These are phyloP conservation scores for Agonopterix heracliana DNA, from an alignment of 2,888 invertebrate species.

Conservation along the genomic window DNA sequence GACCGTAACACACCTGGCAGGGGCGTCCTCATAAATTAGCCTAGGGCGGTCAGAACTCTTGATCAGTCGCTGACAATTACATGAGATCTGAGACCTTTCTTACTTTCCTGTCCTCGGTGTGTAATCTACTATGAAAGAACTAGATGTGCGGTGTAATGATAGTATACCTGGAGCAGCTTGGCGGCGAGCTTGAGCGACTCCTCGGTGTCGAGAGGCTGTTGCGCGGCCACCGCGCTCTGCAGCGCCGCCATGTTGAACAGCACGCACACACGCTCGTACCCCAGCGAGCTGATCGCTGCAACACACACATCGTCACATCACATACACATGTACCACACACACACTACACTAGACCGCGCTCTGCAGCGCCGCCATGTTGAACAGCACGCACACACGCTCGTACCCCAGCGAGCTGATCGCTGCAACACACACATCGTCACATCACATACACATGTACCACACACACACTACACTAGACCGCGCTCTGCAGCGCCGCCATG, in stretches of 20 bases:
- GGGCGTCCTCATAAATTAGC: too few relatives aligned
- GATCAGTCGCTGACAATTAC: too few relatives aligned
- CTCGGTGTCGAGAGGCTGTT: constrained; percentile 91
- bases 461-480: constrained; percentile 70
- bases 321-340: not conserved
- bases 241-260: constrained; percentile 97
- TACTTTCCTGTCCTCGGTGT: too few relatives aligned
- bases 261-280: constrained; percentile 95
- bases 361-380: constrained; percentile 97
- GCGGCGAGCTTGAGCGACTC: constrained; percentile 95
- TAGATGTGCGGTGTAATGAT: too few relatives aligned
- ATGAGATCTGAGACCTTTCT: too few relatives aligned
- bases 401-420: constrained; percentile 92
- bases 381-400: constrained; percentile 96
- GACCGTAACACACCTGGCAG: too few relatives aligned
- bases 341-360: constrained; percentile 79
- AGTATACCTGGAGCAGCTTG: constrained; percentile 90
- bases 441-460: not conserved
- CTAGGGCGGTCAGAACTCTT: too few relatives aligned
- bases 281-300: constrained; percentile 89
- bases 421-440: constrained; percentile 46
- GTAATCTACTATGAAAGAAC: too few relatives aligned
- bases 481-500: constrained; percentile 94
- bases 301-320: constrained; percentile 5
- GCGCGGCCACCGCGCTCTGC: constrained; percentile 91